Base-by-base conservation (phyloP, 2,797 vertebrate genomes). In the Sciurus carolinensis region DNA sequence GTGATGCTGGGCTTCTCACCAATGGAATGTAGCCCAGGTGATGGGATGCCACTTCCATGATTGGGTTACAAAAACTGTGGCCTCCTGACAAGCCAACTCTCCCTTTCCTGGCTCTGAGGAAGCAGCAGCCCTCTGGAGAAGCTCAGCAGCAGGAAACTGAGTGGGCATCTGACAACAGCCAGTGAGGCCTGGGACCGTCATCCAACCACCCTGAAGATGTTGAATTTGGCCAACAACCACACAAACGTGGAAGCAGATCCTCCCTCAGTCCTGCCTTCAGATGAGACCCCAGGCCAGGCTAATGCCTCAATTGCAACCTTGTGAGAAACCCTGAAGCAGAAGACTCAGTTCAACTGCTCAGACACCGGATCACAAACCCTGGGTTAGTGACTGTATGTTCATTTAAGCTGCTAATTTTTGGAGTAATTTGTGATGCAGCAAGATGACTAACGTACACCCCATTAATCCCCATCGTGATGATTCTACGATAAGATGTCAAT, bases 261-360 rank as follows among this genome's bases (percentile, higher is more conserved):
- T 80, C 62, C 44, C 24, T 66, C 47, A 75, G 18, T 47, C 52
- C 42, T 14, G n/a, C 47, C 52, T 94, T 64, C 33, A 50, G 52
- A 79, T 44, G 75, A 93, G 62, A 94, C 59, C 44, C 2, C 50
- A 52, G n/a, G 5, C 59, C 4, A 2, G 66, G 72, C 39, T 57
- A 26, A 73, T 1, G 1, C 17, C 57, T 80, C n/a, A 22, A 77
- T 0, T 47, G 3, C 11, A 42, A 22, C 1, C 47, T 83, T 50
- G 2, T 26, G 12, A 75, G 64, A 83, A 33, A 72, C 7, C 54
- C 69, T 36, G 36, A 14, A 22, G 18, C 22, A 36, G 30, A 93
- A 7, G 26, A 71, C 1, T 4, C 28, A 64, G 42, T 0, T 39
- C 20, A 42, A 14, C 1, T 5, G 10, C 17, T 71, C 44, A 42